Conservation (phyloP, 1,140 invertebrate genomes). For the Zaprionus ghesquierei region DNA sequence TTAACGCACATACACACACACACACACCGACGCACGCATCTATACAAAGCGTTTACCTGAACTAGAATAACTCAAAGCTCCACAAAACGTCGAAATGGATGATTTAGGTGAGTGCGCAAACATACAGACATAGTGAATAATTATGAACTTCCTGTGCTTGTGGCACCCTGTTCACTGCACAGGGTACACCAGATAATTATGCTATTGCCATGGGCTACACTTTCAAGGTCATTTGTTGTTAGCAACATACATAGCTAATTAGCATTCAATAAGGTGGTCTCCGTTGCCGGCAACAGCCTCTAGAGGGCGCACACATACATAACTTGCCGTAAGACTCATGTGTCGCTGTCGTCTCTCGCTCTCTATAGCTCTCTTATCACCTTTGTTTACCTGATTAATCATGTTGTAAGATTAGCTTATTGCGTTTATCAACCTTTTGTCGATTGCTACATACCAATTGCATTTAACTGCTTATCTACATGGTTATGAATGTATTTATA, state of each 20-base stretch:
- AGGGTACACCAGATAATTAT: conserved; percentile 27
- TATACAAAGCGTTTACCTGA: conserved; percentile 10
- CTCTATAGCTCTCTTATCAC: conserved; percentile 13
- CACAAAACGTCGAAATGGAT: conserved; percentile 46
- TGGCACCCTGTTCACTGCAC: conserved; percentile 13
- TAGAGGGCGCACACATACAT: conserved; percentile 33
- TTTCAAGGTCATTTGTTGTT: conserved; percentile 60
- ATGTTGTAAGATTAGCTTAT: conserved; percentile 21
- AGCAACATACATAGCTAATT: conserved; percentile 54
- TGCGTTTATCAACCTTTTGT: neutral
- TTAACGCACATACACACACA: conserved; percentile 14
- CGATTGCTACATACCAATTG: neutral
- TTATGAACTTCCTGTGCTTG: conserved; percentile 33
- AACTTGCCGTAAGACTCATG: conserved; percentile 17
- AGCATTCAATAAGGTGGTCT: conserved; percentile 21
- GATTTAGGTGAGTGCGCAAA: conserved; percentile 63
- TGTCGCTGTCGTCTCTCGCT: neutral
- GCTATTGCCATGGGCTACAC: conserved; percentile 8
- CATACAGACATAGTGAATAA: neutral
- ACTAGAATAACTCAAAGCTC: conserved; percentile 30
- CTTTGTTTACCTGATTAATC: conserved; percentile 5
- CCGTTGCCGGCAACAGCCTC: conserved; percentile 3
- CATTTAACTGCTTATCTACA: neutral
- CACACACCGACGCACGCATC: conserved; percentile 19
- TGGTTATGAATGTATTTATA: neutral